A percentile compares a stretch with the other conserved stretches of the same genome.
These are phyloP conservation scores for Lophotis ruficrista DNA, from an alignment of 2,113 vertebrate species.

Conservation along the genomic window DNA sequence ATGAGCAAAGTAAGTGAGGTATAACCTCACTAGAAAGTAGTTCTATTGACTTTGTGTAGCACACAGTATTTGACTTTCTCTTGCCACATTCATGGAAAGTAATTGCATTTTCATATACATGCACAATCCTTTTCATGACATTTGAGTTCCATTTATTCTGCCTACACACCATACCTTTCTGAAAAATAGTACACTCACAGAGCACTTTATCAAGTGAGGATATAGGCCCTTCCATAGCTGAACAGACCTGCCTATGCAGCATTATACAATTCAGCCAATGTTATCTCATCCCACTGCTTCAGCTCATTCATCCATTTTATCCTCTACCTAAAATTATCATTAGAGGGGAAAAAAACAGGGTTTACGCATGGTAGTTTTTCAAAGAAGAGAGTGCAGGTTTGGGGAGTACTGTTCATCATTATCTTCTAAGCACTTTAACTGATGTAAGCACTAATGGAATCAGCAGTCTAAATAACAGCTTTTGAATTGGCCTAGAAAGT, in stretches of 20 bases:
- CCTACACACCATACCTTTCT: neutral
- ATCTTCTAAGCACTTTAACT: conserved; percentile 45
- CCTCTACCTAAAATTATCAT: conserved; percentile 5
- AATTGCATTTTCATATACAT: conserved; percentile 37
- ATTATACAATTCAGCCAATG: neutral
- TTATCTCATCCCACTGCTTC: neutral
- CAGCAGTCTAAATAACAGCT: conserved; percentile 36
- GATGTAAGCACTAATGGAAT: conserved; percentile 47
- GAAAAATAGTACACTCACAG: neutral
- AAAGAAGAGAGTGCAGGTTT: conserved; percentile 6
- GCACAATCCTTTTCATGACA: neutral
- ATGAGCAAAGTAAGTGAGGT: neutral
- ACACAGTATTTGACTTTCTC: neutral
- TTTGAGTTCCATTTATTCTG: conserved; percentile 21
- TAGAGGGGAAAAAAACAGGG: neutral
- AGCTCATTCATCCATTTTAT: conserved; percentile 5
- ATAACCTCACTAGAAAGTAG: neutral
- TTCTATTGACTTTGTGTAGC: neutral
- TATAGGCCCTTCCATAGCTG: neutral
- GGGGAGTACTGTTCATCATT: neutral
- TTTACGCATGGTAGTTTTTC: neutral
- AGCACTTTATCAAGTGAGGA: neutral
- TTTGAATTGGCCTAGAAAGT: conserved; percentile 30
- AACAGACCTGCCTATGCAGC: neutral
- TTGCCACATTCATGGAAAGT: neutral